These are phyloP conservation scores for Tauraco hartlaubi DNA, from an alignment of 2,797 vertebrate genomes.

Conservation along the genomic window DNA sequence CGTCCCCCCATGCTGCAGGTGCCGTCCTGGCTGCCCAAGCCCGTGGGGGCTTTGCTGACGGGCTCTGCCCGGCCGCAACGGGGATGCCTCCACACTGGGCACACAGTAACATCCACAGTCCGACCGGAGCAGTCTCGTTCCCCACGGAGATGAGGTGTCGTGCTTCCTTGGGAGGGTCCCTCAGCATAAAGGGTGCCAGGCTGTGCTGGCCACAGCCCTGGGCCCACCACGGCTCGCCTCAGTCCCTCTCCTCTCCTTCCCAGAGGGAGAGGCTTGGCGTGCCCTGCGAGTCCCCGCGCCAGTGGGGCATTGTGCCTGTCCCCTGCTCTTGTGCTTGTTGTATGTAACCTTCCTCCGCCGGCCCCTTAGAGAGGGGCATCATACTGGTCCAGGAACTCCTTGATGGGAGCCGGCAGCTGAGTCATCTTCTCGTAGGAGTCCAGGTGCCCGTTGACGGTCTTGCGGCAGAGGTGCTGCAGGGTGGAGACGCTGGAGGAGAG, in stretches of 20 bases:
- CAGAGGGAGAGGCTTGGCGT: not conserved
- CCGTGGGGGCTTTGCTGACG: not conserved
- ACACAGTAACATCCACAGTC: conserved; percentile 34
- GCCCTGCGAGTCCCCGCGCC: not conserved
- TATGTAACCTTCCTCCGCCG: not conserved
- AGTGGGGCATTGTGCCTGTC: not conserved
- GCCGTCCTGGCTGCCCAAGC: not conserved
- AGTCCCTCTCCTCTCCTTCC: not conserved
- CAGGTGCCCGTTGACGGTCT: conserved; percentile 93
- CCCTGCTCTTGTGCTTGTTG: conserved; percentile 79
- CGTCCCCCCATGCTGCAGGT: rapidly evolving
- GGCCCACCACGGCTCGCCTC: not conserved
- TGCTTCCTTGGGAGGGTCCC: not conserved
- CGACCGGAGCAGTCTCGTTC: not conserved
- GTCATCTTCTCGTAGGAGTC: conserved; percentile 88
- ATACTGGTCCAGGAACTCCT: conserved; percentile 94
- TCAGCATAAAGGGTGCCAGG: not conserved
- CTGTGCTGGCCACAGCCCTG: not conserved
- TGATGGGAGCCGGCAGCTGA: conserved; percentile 90
- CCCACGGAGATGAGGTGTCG: not conserved
- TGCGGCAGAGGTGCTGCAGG: conserved; percentile 95
- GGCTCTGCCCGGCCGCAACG: rapidly evolving
- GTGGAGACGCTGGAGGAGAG: conserved; percentile 88
- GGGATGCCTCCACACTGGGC: not conserved
- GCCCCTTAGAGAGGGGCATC: conserved; percentile 89